Evolutionary conservation across 2,797 vertebrate genomes (phyloP), one percentile per base, ranked within the genome.

Genomic region (Chloroceryle inda): DNA sequence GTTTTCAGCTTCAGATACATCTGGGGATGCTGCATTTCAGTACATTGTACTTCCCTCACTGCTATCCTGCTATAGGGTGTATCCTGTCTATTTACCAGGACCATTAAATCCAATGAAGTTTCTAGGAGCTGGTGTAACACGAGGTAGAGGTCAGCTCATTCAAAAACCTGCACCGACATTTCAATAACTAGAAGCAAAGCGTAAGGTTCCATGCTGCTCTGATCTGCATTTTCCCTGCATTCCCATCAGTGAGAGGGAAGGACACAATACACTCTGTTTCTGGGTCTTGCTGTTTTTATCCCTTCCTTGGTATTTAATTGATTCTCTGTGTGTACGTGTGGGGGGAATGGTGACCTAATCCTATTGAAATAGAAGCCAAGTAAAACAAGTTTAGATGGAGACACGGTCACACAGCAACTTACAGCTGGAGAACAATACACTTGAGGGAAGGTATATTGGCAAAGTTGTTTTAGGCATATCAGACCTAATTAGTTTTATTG

Each of bases 281-380:
- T 91, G 56, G 17, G 24, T 84, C 85, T 85, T 91, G 59, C 69
- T 92, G 68, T 9, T 62, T 95, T 95, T 94, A 89, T 78, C 61
- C 58, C 26, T 79, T 95, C 62, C 59, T 85, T 47, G 75, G 68
- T 56, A 91, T 95, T 96, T 95, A 95, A 90, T 93, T 96, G 95
- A 71, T 64, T 88, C 7, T 18, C 73, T 93, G 76, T 95, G 62
- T 88, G 75, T 80, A 42, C 64, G 20, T 80, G 64, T 55, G 37
- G 10, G 91, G 78, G 61, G 75, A 94, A 94, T 62, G 49, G 68
- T 96, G 95, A 93, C 61, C 67, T 92, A 92, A 92, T 97, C 86
- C 93, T 88, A 66, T 42, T 95, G 92, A 92, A 91, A 95, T 33
- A 89, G 22, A 77, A 88, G 95, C 87, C 89, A 96, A 97, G 42